Evolutionary conservation across 2,888 invertebrate species (phyloP), one percentile per base, ranked within the genome.

Genomic region (Mongoloraphidia duomilia): DNA sequence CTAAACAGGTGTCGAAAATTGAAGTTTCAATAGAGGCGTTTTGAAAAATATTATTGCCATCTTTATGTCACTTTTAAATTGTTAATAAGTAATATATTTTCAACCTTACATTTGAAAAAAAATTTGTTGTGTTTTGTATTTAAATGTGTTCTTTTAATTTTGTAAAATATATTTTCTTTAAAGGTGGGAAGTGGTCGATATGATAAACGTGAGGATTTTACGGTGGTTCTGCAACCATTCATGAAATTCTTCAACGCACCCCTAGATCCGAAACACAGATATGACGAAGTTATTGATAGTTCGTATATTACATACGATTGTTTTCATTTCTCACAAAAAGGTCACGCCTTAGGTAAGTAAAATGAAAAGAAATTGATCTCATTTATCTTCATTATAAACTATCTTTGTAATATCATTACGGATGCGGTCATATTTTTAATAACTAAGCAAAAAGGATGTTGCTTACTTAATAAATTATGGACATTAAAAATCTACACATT

Each of bases 261-360:
- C 2, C 58, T 63, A 11, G 68, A 75, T 60, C 69, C 69, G 3
- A 54, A 51, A 4, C 60, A 57, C 35, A 56, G 61, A 50, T 62
- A 58, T 38, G 63, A 66, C 46, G 74, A 75, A 59, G 78, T 77
- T 59, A 79, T 83, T 42, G 82, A 83, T 66, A 74, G 77, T 61
- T 80, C 76, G 38, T 79, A 79, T 63, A 79, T 83, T 59, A 82
- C 83, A 3, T 77, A 83, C 60, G 84, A 84, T 63, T 84, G 84
- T 66, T 84, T 84, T 65, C 84, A 84, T 67, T 84, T 84, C 68
- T 84, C 83, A 49, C 84, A 84, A 66, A 84, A 82, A 63, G 84
- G 84, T n/a, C 82, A 83, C 53, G 84, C 84, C 2, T 63, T 83
- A 47, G 82, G 82, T 82, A 66, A 66, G 61, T 49, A 43, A 49